These are phyloP conservation scores for Dipodomys stephensi DNA, from an alignment of 2,113 vertebrate genomes.

Conservation along the genomic window DNA sequence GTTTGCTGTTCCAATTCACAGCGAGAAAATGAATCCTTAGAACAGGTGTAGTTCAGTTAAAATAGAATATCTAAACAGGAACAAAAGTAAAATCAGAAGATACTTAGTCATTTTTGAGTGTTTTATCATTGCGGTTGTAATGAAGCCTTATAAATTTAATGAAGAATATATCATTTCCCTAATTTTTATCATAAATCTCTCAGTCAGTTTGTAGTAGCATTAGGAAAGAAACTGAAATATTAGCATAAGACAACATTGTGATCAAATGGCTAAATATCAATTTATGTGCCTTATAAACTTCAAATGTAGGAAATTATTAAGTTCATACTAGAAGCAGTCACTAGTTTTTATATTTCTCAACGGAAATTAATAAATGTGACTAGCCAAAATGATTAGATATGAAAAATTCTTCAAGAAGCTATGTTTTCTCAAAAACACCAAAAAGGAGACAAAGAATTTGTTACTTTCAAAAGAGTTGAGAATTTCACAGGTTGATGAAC, in stretches of 20 bases:
- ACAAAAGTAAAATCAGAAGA: neutral
- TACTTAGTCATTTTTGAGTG: rapidly evolving
- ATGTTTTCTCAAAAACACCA: neutral
- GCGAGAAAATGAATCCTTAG: neutral
- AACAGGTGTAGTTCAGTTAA: neutral
- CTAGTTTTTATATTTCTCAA: neutral
- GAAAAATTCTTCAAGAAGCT: neutral
- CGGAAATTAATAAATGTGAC: neutral
- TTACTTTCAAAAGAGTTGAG: neutral
- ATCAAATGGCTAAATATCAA: neutral
- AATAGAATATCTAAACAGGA: neutral
- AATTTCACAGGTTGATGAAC: too few species aligned
- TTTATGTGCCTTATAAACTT: neutral
- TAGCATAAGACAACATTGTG: neutral
- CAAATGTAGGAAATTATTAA: neutral
- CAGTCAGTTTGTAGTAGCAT: neutral
- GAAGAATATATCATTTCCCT: neutral
- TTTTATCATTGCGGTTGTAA: neutral
- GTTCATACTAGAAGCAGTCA: neutral
- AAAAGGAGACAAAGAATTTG: neutral
- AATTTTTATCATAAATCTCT: neutral
- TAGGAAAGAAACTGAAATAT: constrained; percentile 11
- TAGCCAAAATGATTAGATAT: too few species aligned
- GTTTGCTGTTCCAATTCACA: neutral
- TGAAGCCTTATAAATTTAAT: neutral